Base-by-base conservation (phyloP, 2,113 vertebrate genomes). In the Ameiurus melas region DNA sequence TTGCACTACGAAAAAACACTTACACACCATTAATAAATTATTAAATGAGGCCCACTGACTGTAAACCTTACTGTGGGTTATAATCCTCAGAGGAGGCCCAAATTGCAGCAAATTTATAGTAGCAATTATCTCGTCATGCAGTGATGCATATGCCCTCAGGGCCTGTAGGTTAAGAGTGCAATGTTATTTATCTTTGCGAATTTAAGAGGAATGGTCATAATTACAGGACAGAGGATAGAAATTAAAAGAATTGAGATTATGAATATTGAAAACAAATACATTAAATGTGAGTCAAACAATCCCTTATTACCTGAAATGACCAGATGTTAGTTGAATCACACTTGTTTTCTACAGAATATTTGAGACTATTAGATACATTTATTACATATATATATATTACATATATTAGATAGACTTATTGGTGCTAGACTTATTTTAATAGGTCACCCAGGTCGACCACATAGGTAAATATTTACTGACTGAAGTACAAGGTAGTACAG, bases 111-210 rank as follows among this genome's bases (percentile, higher is more conserved):
- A 86, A 64, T 87, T 84, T 88, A 86, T 83, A 87, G 39, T 25
- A 87, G 82, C 86, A 87, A 89, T 90, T 88, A 89, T 86, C 84
- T 86, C 22, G 60, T 88, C 85, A 88, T 47, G 75, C 62, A 86
- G 25, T 14, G n/a, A 71, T 89, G 84, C 86, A 86, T 81, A 66
- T 85, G 85, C 85, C 90, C 88, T 64, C 27, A 79, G 86, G 86
- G 78, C 39, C 58, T 80, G 53, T 43, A 22, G 64, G 51, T 43
- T 62, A 27, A 60, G 87, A 55, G 79, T 51, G 87, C 75, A 79
- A 70, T 55, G 66, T 80, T 86, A 89, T 82, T 89, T 88, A 87
- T 87, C 66, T 85, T 57, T 57, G 75, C 39, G 27, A 78, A 86
- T 89, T 84, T 51, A 58, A 73, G 25, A 27, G 8, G 9, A 39